Evolutionary conservation across 2,888 invertebrate genomes (phyloP), one percentile per base, ranked within the genome.

Genomic region (Invenusta paracnida): DNA sequence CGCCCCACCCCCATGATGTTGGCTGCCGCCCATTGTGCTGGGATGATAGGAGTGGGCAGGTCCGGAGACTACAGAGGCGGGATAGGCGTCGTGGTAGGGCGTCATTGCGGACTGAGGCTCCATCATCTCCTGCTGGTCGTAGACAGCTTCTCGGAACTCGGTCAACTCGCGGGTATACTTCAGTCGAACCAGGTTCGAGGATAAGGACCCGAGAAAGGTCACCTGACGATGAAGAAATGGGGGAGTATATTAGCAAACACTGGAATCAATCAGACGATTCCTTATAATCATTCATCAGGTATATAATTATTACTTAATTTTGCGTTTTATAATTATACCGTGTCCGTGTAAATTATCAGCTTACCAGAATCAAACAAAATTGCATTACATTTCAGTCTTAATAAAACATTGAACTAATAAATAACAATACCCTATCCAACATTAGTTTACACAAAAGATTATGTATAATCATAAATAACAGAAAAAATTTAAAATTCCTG

Each of bases 91-190:
- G 2, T 73, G 73, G 27, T 73, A 73, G 73, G 73, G 73, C 73
- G 23, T 73, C n/a, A n/a, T n/a, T n/a, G n/a, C n/a, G 73, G 5
- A 13, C 73, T 73, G 73, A 5, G 23, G 83, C 2, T 83, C 83
- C 30, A 27, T 66, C 30, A 27, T 66, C n/a, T 83, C 83, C 83
- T 31, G 83, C 83, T 83, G 83, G 48, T 83, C 66, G 83, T 73
- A 73, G 13, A 67, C 84, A 2, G 85, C 85, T 48, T 82, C 66
- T 1, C 85, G 85, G 67, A 82, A 85, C 67, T 48, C 66, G 5
- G 67, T 85, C 2, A 85, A 48, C 27, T 85, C 85, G 27, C 66
- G 85, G 66, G 81, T 81, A 66, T 85, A 85, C 67, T 85, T 85
- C 23, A 85, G 84, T 17, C 83, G 82, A 0, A 84, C 83, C 25